These are phyloP conservation scores for Nesoenas mayeri DNA, from an alignment of 2,113 vertebrate species.

Conservation along the genomic window DNA sequence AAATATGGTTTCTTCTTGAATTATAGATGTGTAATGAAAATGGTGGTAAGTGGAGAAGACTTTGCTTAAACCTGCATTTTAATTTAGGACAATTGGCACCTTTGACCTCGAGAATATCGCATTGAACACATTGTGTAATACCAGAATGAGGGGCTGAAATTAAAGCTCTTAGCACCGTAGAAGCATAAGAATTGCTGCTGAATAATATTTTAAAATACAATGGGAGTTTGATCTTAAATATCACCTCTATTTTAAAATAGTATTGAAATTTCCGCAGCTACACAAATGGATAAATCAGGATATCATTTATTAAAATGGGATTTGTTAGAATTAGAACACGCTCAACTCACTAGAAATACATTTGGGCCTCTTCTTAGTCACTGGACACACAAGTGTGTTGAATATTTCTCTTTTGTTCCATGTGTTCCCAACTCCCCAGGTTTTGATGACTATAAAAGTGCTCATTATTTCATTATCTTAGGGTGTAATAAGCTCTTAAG, in stretches of 20 bases:
- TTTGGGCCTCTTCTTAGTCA: neutral
- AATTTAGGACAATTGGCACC: neutral
- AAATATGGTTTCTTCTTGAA: neutral
- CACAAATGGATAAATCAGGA: neutral
- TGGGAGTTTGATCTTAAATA: neutral
- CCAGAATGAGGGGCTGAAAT: neutral
- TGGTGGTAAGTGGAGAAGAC: neutral
- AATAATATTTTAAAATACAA: neutral
- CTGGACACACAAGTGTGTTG: neutral
- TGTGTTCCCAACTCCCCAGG: fast-evolving
- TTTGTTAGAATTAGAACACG: neutral
- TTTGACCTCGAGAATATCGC: neutral
- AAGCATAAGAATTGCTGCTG: neutral
- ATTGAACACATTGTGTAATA: neutral
- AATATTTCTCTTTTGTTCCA: neutral
- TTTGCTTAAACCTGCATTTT: neutral
- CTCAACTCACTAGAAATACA: neutral
- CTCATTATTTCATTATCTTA: neutral
- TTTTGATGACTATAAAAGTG: neutral
- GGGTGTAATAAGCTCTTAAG: neutral
- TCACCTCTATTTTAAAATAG: neutral
- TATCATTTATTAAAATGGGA: neutral
- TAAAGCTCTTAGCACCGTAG: neutral
- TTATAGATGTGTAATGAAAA: neutral
- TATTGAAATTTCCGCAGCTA: neutral